Conservation (phyloP, 2,888 invertebrate genomes). For the Crematogaster levior region DNA sequence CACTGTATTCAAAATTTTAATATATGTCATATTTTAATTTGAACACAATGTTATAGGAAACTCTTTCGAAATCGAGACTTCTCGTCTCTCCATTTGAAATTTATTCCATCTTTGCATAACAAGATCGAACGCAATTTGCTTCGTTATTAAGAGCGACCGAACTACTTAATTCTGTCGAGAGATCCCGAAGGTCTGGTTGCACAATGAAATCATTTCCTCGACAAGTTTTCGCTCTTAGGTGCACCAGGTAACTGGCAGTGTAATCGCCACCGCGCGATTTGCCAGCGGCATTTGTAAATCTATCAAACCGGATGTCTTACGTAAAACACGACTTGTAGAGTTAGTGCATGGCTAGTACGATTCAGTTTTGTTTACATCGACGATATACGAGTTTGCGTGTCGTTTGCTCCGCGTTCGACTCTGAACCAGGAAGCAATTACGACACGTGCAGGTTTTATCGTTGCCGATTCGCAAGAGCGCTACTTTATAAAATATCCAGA, state of each 20-base stretch:
- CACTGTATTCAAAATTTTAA: not conserved
- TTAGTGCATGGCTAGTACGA: conserved; percentile 22
- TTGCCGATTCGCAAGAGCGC: conserved; percentile 10
- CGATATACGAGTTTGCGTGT: conserved; percentile 30
- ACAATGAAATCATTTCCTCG: conserved; percentile 24
- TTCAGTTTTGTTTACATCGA: conserved; percentile 36
- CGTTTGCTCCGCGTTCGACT: conserved; percentile 17
- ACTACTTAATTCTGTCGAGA: conserved; percentile 7
- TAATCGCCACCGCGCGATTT: conserved; percentile 46
- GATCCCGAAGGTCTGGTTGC: conserved; percentile 17
- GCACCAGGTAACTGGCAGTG: not conserved
- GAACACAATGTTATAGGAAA: not conserved
- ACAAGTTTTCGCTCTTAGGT: conserved; percentile 39
- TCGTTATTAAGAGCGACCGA: conserved; percentile 6
- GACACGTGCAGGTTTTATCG: conserved; percentile 52
- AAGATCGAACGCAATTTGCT: conserved; percentile 12
- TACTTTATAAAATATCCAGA: not conserved
- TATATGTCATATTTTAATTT: not conserved
- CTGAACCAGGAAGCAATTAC: conserved; percentile 67
- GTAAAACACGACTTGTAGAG: conserved; percentile 47
- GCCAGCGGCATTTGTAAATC: conserved; percentile 51
- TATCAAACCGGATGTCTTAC: conserved; percentile 67
- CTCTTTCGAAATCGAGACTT: not conserved
- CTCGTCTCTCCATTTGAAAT: not conserved
- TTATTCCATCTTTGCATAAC: not conserved